Evolutionary conservation across 2,888 invertebrate genomes (phyloP), one percentile per base, ranked within the genome.

Genomic region (Darwinula stevensoni): DNA sequence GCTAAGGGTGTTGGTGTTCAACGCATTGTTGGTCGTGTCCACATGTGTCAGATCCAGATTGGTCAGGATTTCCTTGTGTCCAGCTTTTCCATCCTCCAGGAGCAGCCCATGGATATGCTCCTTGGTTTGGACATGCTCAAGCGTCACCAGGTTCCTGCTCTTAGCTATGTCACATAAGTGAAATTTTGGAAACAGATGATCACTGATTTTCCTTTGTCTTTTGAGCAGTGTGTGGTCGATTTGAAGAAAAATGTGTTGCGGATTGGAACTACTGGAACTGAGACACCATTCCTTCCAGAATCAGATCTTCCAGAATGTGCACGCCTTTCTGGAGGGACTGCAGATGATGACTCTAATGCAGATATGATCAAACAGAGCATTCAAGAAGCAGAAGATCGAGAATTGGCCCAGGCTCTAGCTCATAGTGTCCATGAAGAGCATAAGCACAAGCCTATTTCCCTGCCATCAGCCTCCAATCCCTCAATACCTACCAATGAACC

Each of bases 51-150:
- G 53, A 76, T 97, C 52, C 75, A 91, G 52, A 91, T 97, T 39
- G 86, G 75, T 43, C 70, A 67, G 40, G 80, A 78, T 47, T 86
- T 76, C 51, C 61, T 97, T 27, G 80, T 84, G 2, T 84, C 88
- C 3, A 88, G 88, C 27, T 94, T 97, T 53, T 84, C 86, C 17
- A 84, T 97, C 26, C 60, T 97, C 30, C 80, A 86, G 47, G 75
- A 91, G 43, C 91, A 94, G 50, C 76, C 84, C 2, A 88, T 94
- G 84, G 94, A 97, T 46, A 86, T 97, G 82, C 56, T 97, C 35
- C 59, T 97, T 11, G 97, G 97, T 0, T 58, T 97, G 33, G 94
- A 97, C 47, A 91, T 94, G 86, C 59, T 97, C 1, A 84, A 78
- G 54, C 58, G 91, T 43, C 91, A 94, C 60, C 88, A 86, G 62